Evolutionary conservation across 2,797 vertebrate genomes (phyloP).

Genomic region (Rhinichthys osculus): DNA sequence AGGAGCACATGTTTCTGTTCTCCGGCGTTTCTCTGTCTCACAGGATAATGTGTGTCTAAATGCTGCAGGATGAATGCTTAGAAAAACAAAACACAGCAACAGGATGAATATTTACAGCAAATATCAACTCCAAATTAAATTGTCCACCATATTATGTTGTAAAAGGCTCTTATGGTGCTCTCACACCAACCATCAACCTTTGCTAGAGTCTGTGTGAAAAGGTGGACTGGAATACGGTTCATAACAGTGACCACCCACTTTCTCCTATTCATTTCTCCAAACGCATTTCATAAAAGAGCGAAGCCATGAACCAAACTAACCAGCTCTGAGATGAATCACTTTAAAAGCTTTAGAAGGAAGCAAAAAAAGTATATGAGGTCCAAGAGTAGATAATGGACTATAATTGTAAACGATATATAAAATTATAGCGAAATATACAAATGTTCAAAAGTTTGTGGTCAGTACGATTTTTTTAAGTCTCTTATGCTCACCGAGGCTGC

Average conservation of each 20-base stretch:
- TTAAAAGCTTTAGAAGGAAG: not conserved
- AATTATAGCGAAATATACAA: no score
- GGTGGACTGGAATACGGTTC: not conserved
- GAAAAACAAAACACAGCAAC: slow-evolving; percentile 6
- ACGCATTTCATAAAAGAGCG: not conserved
- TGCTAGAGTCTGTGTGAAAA: not conserved
- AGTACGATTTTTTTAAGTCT: no score
- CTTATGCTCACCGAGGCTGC: no score
- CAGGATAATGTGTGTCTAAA: not conserved
- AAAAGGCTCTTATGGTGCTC: not conserved
- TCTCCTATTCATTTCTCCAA: not conserved
- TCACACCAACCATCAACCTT: not conserved
- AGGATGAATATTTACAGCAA: slow-evolving; percentile 4
- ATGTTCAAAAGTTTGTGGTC: no score
- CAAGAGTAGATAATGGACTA: not conserved
- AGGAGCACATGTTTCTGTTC: not conserved
- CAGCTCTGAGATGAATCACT: not conserved
- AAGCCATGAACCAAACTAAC: not conserved
- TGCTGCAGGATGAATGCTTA: not conserved
- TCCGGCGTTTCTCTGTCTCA: not conserved
- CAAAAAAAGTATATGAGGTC: not conserved
- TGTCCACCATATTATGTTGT: not conserved
- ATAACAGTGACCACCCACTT: not conserved
- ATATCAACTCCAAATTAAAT: not conserved
- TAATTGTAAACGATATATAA: not conserved